These are phyloP conservation scores for Andricus quercusramuli DNA, from an alignment of 2,888 invertebrate species.

Conservation along the genomic window DNA sequence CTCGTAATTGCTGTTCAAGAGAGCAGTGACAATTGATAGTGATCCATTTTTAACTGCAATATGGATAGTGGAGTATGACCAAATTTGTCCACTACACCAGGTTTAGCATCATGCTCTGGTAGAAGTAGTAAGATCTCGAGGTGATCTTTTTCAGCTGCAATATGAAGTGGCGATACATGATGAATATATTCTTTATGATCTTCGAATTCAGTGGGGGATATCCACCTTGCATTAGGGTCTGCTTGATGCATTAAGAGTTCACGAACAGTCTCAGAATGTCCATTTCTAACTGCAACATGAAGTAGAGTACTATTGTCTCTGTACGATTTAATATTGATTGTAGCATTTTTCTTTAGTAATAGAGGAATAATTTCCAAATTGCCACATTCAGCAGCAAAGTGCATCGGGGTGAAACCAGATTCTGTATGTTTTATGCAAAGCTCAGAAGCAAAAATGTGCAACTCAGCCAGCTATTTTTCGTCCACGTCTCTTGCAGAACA, in stretches of 20 bases:
- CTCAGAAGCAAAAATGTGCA: neutral
- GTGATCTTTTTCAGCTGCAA: constrained; percentile 43
- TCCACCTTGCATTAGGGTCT: neutral
- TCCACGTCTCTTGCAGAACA: neutral
- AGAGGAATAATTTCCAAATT: constrained; percentile 23
- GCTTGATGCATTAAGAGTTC: neutral
- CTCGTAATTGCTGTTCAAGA: neutral
- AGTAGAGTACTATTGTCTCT: neutral
- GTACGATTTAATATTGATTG: neutral
- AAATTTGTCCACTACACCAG: constrained; percentile 30
- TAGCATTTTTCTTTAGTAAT: constrained; percentile 7
- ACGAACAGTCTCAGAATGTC: neutral
- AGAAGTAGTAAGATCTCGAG: constrained; percentile 42
- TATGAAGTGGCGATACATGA: constrained; percentile 23
- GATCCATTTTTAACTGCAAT: constrained; percentile 11
- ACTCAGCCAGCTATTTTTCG: neutral
- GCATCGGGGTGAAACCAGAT: constrained; percentile 15
- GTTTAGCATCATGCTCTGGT: constrained; percentile 29
- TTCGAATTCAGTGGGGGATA: neutral
- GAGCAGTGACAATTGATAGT: neutral
- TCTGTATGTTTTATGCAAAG: neutral
- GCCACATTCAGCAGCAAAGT: constrained; percentile 35
- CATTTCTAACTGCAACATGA: neutral
- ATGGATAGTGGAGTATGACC: constrained; percentile 42
- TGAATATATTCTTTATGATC: constrained; percentile 1